Base-by-base conservation (phyloP, 2,888 invertebrate species). In the Drosophila sordidula region DNA sequence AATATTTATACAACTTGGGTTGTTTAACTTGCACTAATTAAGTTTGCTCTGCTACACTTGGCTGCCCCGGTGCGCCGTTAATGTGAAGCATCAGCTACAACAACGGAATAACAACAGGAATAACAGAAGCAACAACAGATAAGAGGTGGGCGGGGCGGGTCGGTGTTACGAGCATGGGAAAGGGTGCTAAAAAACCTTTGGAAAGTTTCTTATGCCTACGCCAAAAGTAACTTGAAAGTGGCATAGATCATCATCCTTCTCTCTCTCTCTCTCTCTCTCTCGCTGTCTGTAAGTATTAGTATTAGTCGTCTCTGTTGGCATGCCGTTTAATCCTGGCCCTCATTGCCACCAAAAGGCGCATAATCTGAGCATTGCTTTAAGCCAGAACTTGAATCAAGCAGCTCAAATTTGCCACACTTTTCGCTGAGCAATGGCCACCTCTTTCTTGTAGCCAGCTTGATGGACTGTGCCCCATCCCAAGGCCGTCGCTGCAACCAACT, bases 11-110 rank as follows among this genome's bases (percentile, higher is more conserved):
- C 80, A 80, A 87, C 79, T 80, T 80, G 64, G 67, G 78, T 81
- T 80, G 88, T 87, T 80, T 80, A 80, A 87, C 80, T 80, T 87
- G 88, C 78, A 85, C 80, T 80, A 80, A 80, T 80, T 80, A 80
- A 80, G 80, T 80, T 80, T 80, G 75, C 88, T 85, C 75, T 74
- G 86, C 79, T 67, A 85, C 85, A 85, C 88, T 81, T 74, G 82
- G 75, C 68, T 78, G 70, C 74, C 70, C 78, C 74, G 58, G 78
- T 56, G 38, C 63, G 63, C 42, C 45, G 64, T 73, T 73, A 73
- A 73, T 71, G 73, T 71, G 77, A 44, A 64, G 42, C 72, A 73
- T 62, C 62, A 57, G 62, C 52, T 49, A 75, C 47, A 51, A 49
- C 44, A 58, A 22, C 52, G 36, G 11, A 32, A 52, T 12, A 50